Base-by-base conservation (phyloP, 2,797 vertebrate genomes). In the Scolopax rusticola region DNA sequence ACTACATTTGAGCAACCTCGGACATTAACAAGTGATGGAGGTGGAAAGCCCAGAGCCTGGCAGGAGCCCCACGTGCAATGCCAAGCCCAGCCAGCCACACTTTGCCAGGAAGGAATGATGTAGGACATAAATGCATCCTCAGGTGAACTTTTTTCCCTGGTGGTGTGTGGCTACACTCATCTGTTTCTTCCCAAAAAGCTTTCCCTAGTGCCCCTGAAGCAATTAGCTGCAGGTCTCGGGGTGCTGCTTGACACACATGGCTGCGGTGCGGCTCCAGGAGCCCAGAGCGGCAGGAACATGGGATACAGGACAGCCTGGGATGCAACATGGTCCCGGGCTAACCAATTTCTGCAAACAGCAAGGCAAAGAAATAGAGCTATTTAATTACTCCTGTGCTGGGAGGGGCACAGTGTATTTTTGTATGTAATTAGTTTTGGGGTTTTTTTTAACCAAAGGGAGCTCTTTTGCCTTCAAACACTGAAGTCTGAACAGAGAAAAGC, bases 271-370 rank as follows among this genome's bases (percentile, higher is more conserved):
- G 96, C 95, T 95, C 94, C 97, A 94, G 36, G 70, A 97, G 96
- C 92, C 36, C 85, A 63, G 53, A 38, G 50, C 68, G 96, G 84
- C 82, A 92, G 95, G 95, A 97, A 96, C 14, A 25, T 15, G 4
- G 95, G 91, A 95, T 73, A 89, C 51, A 87, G 89, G 41, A 67
- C 7, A 95, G 92, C 90, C 87, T 93, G 90, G 95, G 86, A 74
- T 86, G 97, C 95, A 97, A 94, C 77, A 48, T 3, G 71, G 98
- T 57, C 90, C 88, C 82, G 91, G 54, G 84, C 43, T 69, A 79
- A 75, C 25, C 76, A 43, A 47, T 48, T 23, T 80, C 93, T 97
- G 97, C 95, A 97, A 97, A 98, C 81, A 96, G 95, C 77, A 50
- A 71, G 41, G 56, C 41, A 45, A 64, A 70, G 71, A 95, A 81